Base-by-base conservation (phyloP, 2,797 vertebrate genomes). In the Coregonus sp. region DNA sequence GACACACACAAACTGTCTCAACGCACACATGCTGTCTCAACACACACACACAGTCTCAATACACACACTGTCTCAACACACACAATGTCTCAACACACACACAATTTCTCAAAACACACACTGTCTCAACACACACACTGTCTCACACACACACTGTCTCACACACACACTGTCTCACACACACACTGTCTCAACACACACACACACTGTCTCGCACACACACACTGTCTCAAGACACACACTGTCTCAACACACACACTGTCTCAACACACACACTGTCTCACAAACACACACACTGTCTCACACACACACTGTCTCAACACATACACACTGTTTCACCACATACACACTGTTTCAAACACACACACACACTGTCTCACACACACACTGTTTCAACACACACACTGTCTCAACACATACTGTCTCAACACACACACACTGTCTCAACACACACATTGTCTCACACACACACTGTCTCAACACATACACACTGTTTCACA, bases 61-160 rank as follows among this genome's bases (percentile, higher is more conserved):
- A 47, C 71, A 35, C 40, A 47, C 40, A 47, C 40, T 12, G 40
- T 3, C 25, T 25, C 25, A 25, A 25, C 25, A 25, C 25, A 25
- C 25, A 25, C 25, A 25, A 25, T 51, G 50, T 3, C 11, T 31
- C 4, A 35, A 31, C 37, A 70, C 37, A 31, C 79, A 75, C 59
- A 70, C n/a, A 75, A 29, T 29, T 33, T 35, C 72, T n/a, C 33
- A 25, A 50, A 35, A 68, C 35, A 65, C 25, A 35, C 16, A 25
- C 79, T 78, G 74, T 47, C 40, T 47, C 40, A 29, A 73, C 50
- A 50, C n/a, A 18, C 20, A 76, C 66, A 65, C 31, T 47, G n/a
- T 6, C 2, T 5, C 33, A 56, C 35, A 20, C 61, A 78, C 70
- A 73, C 37, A 67, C 47, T n/a, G 29, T 37, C 35, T 5, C 35